phyloP scores from a whole-genome alignment of 2,888 invertebrate species.

The Trachelus troglodyta region DNA sequence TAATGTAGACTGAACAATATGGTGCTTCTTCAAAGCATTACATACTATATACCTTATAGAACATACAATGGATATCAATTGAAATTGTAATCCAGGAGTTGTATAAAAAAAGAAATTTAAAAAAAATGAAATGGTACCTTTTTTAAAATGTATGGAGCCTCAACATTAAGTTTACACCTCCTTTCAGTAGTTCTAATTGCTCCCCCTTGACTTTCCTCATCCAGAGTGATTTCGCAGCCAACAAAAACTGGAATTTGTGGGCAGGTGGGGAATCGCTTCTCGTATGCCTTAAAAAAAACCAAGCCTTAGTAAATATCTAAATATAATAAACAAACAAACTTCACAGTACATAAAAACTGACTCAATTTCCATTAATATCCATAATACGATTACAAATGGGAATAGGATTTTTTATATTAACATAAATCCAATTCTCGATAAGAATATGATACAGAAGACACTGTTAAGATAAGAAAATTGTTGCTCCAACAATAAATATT shows the following conservation, averaged over 20 bases:
- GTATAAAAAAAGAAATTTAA: not conserved
- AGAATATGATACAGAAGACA: not conserved
- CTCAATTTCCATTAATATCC: not conserved
- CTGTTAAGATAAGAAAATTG: not conserved
- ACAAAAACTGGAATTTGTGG: constrained; percentile 95
- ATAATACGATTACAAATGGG: no score
- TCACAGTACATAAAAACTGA: not conserved
- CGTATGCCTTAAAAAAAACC: constrained; percentile 80
- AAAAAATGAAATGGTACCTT: constrained; percentile 72
- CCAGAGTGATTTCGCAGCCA: constrained; percentile 84
- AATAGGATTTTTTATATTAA: not conserved
- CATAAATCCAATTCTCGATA: not conserved
- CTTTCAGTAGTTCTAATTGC: constrained; percentile 84
- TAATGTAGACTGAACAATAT: not conserved
- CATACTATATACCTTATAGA: not conserved
- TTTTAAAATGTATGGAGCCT: constrained; percentile 93
- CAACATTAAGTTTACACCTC: constrained; percentile 89
- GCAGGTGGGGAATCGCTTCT: constrained; percentile 92
- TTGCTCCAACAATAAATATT: not conserved
- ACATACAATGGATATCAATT: not conserved
- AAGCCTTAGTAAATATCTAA: not conserved
- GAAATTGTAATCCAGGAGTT: not conserved
- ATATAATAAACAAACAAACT: not conserved
- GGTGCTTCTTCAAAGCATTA: not conserved
- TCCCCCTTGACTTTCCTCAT: constrained; percentile 82